Percentiles rank a stretch among this genome's conserved stretches.
Evolutionary conservation across 2,888 invertebrate species (phyloP).

Genomic region (Apotomis turbidana): DNA sequence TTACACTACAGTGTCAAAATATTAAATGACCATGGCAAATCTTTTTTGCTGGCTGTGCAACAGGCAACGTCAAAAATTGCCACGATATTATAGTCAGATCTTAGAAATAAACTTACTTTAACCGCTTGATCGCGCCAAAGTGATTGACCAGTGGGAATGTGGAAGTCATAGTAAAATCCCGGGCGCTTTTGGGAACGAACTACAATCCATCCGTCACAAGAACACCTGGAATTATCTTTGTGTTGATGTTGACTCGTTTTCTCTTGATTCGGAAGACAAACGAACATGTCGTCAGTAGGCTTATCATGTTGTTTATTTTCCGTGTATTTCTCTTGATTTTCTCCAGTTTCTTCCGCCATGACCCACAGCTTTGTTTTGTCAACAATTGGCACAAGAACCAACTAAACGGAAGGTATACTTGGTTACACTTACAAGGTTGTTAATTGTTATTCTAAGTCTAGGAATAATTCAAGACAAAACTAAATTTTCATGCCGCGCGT

Average conservation of each 20-base stretch:
- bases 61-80: too few species aligned
- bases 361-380: background rate
- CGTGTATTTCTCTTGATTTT: background rate
- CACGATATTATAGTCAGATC: too few species aligned
- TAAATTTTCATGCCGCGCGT: too few species aligned
- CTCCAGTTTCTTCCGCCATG: conserved; percentile 23
- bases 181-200: conserved; percentile 64
- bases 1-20: too few species aligned
- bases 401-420: background rate
- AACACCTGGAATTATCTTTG: conserved; percentile 46
- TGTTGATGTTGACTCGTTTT: conserved; percentile 20
- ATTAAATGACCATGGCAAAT: too few species aligned
- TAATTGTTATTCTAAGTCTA: too few species aligned
- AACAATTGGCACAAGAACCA: background rate
- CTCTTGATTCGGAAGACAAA: too few species aligned
- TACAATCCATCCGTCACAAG: conserved; percentile 61
- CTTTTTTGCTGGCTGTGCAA: too few species aligned
- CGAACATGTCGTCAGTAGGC: too few species aligned
- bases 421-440: background rate
- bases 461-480: too few species aligned
- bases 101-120: too few species aligned
- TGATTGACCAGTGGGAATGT: conserved; percentile 65
- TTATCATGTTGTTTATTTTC: too few species aligned
- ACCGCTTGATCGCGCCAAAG: conserved; percentile 66
- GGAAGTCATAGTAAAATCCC: conserved; percentile 67